These are phyloP conservation scores for Aspidapion aeneum DNA, from an alignment of 2,888 invertebrate genomes.

Conservation along the genomic window DNA sequence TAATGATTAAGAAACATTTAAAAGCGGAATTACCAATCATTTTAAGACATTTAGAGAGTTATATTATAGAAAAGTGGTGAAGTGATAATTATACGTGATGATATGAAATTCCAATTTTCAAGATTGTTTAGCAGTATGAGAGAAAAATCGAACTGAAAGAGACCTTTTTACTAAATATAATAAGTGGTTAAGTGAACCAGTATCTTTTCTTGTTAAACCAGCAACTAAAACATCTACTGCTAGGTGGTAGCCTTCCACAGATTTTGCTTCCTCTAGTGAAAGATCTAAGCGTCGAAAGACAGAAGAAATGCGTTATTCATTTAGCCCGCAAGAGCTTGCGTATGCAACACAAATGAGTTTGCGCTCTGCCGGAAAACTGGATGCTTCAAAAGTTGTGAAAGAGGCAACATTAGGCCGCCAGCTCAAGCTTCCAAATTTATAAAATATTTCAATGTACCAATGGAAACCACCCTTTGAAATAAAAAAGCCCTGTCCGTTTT, in stretches of 20 bases:
- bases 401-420: constrained; percentile 3
- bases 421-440: constrained; percentile 9
- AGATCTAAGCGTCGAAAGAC: neutral
- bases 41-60: too few relatives aligned
- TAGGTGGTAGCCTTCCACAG: neutral
- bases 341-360: neutral
- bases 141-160: neutral
- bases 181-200: neutral
- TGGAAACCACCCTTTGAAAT: neutral
- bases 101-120: neutral
- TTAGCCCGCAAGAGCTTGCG: constrained; percentile 6
- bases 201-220: neutral
- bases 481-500: constrained; percentile 9
- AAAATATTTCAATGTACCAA: neutral
- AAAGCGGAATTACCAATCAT: too few relatives aligned
- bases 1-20: neutral
- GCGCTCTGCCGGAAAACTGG: neutral
- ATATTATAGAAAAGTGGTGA: too few relatives aligned
- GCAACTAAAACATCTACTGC: neutral
- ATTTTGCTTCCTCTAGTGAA: too few relatives aligned
- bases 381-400: constrained; percentile 5
- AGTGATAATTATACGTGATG: neutral
- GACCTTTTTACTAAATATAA: neutral
- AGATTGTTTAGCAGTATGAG: neutral
- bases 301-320: neutral